These are phyloP conservation scores for Callopanchax toddi DNA, from an alignment of 2,113 vertebrate genomes.

Conservation along the genomic window DNA sequence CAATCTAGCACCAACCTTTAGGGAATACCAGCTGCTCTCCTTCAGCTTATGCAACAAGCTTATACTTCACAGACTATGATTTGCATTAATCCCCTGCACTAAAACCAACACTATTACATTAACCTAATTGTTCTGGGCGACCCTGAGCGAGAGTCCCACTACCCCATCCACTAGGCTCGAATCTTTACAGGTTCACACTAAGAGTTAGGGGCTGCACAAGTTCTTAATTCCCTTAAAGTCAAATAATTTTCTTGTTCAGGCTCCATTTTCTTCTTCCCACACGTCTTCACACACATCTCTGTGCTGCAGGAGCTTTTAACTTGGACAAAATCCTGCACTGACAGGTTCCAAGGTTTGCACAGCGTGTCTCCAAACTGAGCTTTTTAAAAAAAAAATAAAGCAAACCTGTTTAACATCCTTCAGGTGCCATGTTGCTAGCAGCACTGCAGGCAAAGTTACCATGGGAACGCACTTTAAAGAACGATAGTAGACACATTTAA, in stretches of 20 bases:
- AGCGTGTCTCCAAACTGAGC: neutral
- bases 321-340: constrained; percentile 11
- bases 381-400: constrained; percentile 12
- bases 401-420: constrained; percentile 16
- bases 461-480: constrained; percentile 52
- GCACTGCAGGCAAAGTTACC: constrained; percentile 42
- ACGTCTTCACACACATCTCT: neutral
- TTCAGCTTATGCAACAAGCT: neutral
- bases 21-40: constrained; percentile 3
- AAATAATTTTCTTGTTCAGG: neutral
- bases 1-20: neutral
- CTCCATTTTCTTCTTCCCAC: neutral
- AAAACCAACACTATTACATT: neutral
- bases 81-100: neutral
- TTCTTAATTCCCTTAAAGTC: neutral
- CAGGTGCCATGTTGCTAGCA: constrained; percentile 37
- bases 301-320: neutral
- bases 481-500: constrained; percentile 10
- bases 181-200: no score
- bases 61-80: neutral
- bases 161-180: neutral
- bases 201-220: no score
- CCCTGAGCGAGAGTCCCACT: neutral
- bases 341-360: constrained; percentile 11
- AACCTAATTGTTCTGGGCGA: neutral